Percentiles rank a stretch among this genome's conserved stretches.
Evolutionary conservation across 2,888 invertebrate genomes (phyloP).

Genomic region (Amblyjoppa proteus): DNA sequence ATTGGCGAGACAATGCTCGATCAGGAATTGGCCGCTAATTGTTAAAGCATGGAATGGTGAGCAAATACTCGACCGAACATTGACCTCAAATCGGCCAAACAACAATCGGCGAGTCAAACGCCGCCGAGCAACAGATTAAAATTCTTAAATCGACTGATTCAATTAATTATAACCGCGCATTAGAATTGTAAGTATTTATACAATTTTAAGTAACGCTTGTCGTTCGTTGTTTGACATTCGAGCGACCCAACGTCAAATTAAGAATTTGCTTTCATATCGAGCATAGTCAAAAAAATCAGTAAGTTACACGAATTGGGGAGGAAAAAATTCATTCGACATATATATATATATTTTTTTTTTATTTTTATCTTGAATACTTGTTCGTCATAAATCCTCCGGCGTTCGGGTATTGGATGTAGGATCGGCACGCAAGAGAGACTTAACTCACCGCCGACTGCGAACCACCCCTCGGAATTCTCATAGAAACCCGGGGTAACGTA

Average conservation of each 20-base stretch:
- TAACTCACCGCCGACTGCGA: slow-evolving; percentile 3
- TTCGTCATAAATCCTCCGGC: slow-evolving; percentile 4
- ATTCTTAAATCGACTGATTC: slow-evolving; percentile 3
- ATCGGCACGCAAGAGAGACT: slow-evolving; percentile 13
- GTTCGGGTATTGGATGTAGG: background rate
- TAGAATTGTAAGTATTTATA: background rate
- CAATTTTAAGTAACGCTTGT: background rate
- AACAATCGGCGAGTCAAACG: too few relatives aligned
- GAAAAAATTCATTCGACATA: background rate
- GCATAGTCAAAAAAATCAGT: background rate
- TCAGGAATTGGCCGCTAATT: too few relatives aligned
- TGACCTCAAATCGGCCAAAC: too few relatives aligned
- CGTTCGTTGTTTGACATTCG: background rate
- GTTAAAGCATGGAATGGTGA: too few relatives aligned
- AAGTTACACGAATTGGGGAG: background rate
- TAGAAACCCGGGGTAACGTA: background rate
- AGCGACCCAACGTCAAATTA: background rate
- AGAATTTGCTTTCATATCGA: background rate
- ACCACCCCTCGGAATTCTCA: slow-evolving; percentile 21
- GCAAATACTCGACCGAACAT: too few relatives aligned
- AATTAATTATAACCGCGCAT: slow-evolving; percentile 7
- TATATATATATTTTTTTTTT: background rate
- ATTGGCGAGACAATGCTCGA: too few relatives aligned
- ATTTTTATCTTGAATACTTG: background rate
- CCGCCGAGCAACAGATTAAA: background rate